These are phyloP conservation scores for Aphrophora alni DNA, from an alignment of 2,888 invertebrate species.

Conservation along the genomic window DNA sequence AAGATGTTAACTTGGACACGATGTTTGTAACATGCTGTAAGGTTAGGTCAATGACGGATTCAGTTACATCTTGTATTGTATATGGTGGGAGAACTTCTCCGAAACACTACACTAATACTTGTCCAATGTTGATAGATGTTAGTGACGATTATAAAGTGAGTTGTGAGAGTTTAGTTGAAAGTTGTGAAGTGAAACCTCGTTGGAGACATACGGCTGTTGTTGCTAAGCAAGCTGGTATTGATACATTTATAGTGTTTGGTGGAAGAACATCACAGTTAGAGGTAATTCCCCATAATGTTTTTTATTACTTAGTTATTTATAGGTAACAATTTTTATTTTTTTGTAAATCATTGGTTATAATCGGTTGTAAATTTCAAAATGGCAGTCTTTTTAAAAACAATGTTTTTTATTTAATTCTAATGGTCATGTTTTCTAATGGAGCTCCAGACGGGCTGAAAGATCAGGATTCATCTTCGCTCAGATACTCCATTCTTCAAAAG, in stretches of 20 bases:
- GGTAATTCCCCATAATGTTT: no score
- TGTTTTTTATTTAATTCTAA: no score
- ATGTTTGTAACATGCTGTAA: neutral
- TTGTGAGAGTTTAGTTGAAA: conserved; percentile 4
- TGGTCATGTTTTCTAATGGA: no score
- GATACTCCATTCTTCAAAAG: no score
- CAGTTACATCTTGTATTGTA: conserved; percentile 20
- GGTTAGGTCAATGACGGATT: neutral
- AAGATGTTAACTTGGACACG: neutral
- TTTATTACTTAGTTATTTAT: no score
- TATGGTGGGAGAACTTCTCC: conserved; percentile 58
- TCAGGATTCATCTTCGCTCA: no score
- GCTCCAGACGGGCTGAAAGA: no score
- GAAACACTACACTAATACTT: conserved; percentile 42
- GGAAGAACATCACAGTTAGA: conserved; percentile 53
- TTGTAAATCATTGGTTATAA: no score
- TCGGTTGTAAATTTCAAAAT: no score
- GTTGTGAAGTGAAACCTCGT: conserved; percentile 47
- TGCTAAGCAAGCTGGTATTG: conserved; percentile 50
- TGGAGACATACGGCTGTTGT: conserved; percentile 56
- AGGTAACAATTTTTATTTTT: no score
- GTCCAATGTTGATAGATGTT: conserved; percentile 24
- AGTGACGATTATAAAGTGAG: conserved; percentile 43
- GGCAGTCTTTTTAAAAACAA: no score
- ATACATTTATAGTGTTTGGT: conserved; percentile 55